A percentile compares a stretch with the other conserved stretches of the same genome.
Conservation (phyloP, 2,888 invertebrate species). For the Catocala fraxini region DNA sequence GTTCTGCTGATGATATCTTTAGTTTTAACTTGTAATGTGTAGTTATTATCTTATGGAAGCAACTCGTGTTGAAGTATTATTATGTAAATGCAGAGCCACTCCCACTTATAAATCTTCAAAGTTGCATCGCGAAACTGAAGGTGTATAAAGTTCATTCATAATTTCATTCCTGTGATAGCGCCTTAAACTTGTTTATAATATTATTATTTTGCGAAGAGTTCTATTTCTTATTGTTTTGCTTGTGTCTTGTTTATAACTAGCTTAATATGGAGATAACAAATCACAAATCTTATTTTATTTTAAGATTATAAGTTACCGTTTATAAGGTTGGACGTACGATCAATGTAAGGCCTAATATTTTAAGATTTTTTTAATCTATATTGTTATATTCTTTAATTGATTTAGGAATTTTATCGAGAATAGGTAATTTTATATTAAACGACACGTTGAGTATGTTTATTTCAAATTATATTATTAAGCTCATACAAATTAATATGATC, state of each 20-base stretch:
- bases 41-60: no score
- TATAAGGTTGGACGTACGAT: conserved; percentile 43
- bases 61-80: not conserved
- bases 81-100: conserved; percentile 27
- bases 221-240: conserved; percentile 44
- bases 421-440: not conserved
- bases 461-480: not conserved
- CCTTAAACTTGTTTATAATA: conserved; percentile 55
- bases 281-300: conserved; percentile 28
- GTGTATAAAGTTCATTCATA: conserved; percentile 59
- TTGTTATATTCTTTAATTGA: conserved; percentile 36
- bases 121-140: conserved; percentile 43
- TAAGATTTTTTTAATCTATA: conserved; percentile 30
- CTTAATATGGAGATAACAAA: conserved; percentile 21
- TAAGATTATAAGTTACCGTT: conserved; percentile 54
- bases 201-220: conserved; percentile 46
- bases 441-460: not conserved
- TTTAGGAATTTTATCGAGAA: conserved; percentile 21
- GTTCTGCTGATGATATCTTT: no score
- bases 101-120: conserved; percentile 49
- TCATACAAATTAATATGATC: conserved; percentile 1
- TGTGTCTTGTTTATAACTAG: conserved; percentile 27
- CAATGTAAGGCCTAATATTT: conserved; percentile 23
- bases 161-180: conserved; percentile 79
- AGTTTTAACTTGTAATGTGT: no score